Base-by-base conservation (phyloP, 1,140 invertebrate genomes). In the Mya arenaria region DNA sequence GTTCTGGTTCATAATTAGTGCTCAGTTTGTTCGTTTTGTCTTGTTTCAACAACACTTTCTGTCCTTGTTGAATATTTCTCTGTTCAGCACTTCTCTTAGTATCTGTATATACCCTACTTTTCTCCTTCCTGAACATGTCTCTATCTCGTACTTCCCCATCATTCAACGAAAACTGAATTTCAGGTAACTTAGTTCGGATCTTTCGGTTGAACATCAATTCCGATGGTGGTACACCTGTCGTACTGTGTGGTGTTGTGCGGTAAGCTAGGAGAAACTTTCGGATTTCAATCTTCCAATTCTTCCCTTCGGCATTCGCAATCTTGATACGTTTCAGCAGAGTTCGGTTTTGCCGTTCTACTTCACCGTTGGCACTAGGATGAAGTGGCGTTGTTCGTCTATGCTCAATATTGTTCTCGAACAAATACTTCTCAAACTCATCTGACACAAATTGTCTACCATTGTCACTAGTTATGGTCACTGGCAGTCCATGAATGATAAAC, bases 291-390 rank as follows among this genome's bases (percentile, higher is more conserved):
- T 81, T 69, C 83, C 78, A 83, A 37, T 81, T 66, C 66, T 83
- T 71, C 13, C 68, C 39, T 44, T 88, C 83, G 0, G 30, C 60
- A 25, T 85, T 77, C 13, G 86, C 87, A 23, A 87, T 85, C 30
- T 65, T 80, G 5, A 89, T 56, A 15, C 58, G 1, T 71, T 89
- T 89, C 34, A 87, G 28, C 0, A 89, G 15, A 37, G 85, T 83
- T 32, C 66, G 19, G 80, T 88, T 89, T 60, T 85, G 75, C 28
- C 88, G 25, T 72, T 87, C 84, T n/a, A 87, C 69, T 68, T 87
- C 83, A 0, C 88, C 84, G 68, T 88, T 89, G 1, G 81, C 73
- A 62, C 87, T 81, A 8, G 86, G 84, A 68, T 68, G 85, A 6
- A 84, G 48, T 2, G 82, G 77, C 39, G 81, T 87, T 8, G 52